A percentile compares a stretch with the other conserved stretches of the same genome.
phyloP scores from a whole-genome alignment of 2,888 invertebrate genomes.

The Rotaria sp. region DNA sequence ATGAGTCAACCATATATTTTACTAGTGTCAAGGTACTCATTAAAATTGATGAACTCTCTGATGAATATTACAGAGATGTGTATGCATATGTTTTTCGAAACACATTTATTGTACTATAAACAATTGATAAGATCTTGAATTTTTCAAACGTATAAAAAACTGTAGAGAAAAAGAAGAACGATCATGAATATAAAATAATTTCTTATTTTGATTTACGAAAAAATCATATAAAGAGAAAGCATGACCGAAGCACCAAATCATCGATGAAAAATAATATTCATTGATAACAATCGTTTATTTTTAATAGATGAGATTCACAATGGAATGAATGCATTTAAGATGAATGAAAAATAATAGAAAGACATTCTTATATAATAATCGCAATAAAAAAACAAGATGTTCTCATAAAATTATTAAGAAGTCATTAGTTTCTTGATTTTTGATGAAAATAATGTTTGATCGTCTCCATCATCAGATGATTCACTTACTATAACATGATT shows the following conservation, averaged over 20 bases:
- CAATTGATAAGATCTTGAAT: no score
- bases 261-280: not conserved
- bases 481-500: not conserved
- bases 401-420: not conserved
- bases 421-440: not conserved
- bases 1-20: no score
- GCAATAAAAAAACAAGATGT: not conserved
- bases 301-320: not conserved
- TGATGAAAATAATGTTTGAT: not conserved
- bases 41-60: no score
- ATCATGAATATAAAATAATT: no score
- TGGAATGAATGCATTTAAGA: not conserved
- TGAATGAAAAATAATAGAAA: not conserved
- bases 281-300: not conserved
- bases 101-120: no score
- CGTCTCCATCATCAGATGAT: not conserved
- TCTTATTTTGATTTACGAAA: not conserved
- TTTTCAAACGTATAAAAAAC: no score
- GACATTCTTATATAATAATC: not conserved
- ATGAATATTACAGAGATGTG: no score
- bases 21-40: no score
- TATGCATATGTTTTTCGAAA: no score
- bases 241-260: not conserved
- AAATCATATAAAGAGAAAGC: not conserved
- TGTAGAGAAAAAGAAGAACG: no score